Percentiles rank a stretch among this genome's conserved stretches.
Conservation (phyloP, 2,888 invertebrate species). For the Polyommatus iphigenia region DNA sequence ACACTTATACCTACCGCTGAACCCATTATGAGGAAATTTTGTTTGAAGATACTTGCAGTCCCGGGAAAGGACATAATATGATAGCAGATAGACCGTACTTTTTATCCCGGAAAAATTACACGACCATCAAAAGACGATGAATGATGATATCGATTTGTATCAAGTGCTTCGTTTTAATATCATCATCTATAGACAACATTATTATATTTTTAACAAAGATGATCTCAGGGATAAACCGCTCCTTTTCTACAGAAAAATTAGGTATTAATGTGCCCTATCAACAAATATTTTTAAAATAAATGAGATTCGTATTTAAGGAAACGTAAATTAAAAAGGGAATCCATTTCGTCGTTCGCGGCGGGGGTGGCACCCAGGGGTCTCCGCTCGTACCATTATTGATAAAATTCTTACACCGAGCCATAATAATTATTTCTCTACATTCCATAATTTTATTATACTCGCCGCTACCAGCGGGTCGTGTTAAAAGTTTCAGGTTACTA, state of each 20-base stretch:
- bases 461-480: background rate
- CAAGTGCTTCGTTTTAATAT: too few relatives aligned
- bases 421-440: constrained; percentile 60
- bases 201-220: too few relatives aligned
- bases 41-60: too few relatives aligned
- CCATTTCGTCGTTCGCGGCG: constrained; percentile 46
- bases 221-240: background rate
- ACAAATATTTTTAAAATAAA: constrained; percentile 35
- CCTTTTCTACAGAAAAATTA: background rate
- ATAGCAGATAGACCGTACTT: too few relatives aligned
- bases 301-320: constrained; percentile 30
- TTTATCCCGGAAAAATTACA: too few relatives aligned
- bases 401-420: constrained; percentile 64
- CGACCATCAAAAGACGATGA: too few relatives aligned
- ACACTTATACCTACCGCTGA: too few relatives aligned
- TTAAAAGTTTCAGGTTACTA: constrained; percentile 16
- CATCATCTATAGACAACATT: too few relatives aligned
- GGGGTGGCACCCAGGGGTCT: constrained; percentile 54
- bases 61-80: too few relatives aligned
- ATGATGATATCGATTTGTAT: too few relatives aligned
- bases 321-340: constrained; percentile 39
- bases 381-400: constrained; percentile 62
- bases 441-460: constrained; percentile 44
- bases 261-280: constrained; percentile 31
- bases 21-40: too few relatives aligned